These are phyloP conservation scores for Philaethria dido DNA, from an alignment of 2,888 invertebrate genomes.

Conservation along the genomic window DNA sequence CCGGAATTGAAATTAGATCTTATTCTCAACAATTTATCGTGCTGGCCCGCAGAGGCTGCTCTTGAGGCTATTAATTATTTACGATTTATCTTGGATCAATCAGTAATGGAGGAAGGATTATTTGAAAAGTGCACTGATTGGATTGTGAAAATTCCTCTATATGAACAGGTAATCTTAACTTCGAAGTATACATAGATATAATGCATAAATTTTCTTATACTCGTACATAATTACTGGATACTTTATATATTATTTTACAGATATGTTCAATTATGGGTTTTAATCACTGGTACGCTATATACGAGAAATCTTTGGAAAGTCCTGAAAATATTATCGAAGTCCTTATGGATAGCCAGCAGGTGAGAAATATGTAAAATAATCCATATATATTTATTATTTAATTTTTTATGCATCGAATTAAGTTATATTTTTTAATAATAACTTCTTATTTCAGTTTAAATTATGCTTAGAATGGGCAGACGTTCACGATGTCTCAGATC, in stretches of 20 bases:
- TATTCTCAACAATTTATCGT: slow-evolving; percentile 79
- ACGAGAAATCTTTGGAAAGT: slow-evolving; percentile 80
- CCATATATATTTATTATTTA: background rate
- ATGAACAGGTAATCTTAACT: slow-evolving; percentile 79
- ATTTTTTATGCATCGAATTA: background rate
- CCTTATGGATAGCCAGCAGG: slow-evolving; percentile 82
- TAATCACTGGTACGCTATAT: slow-evolving; percentile 85
- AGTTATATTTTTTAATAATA: background rate
- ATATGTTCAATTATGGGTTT: slow-evolving; percentile 82
- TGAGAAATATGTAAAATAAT: slow-evolving; percentile 41
- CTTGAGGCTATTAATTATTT: slow-evolving; percentile 80
- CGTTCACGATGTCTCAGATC: slow-evolving; percentile 83
- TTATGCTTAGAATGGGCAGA: slow-evolving; percentile 88
- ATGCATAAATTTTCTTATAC: too few species aligned
- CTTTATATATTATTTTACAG: slow-evolving; percentile 55
- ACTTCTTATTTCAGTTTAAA: slow-evolving; percentile 75
- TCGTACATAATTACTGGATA: background rate
- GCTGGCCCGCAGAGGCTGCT: slow-evolving; percentile 84
- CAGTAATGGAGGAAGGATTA: slow-evolving; percentile 70
- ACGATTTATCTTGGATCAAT: slow-evolving; percentile 65
- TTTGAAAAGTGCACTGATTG: slow-evolving; percentile 80
- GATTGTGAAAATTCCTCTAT: slow-evolving; percentile 85
- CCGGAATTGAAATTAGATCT: slow-evolving; percentile 76
- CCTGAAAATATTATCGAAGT: slow-evolving; percentile 81
- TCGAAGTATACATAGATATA: too few species aligned